Evolutionary conservation across 1,140 invertebrate species (phyloP).

Genomic region (Danaus melanippus): DNA sequence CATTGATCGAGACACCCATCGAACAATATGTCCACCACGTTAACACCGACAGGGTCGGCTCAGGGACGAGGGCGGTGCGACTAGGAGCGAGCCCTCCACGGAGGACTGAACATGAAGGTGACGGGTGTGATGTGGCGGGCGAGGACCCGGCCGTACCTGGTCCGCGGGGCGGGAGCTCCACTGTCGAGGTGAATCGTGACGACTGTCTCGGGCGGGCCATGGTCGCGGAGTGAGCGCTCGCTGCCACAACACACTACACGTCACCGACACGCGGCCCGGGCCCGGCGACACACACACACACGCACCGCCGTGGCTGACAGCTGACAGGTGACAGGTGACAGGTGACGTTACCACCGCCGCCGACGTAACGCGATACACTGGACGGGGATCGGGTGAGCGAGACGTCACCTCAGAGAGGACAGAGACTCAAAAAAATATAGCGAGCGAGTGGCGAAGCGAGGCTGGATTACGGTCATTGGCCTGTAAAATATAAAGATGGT

Average conservation of each 20-base stretch:
- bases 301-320: background rate
- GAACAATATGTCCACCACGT: constrained; percentile 24
- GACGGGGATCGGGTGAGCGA: no score
- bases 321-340: background rate
- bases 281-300: constrained; percentile 13
- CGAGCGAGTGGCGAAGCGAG: no score
- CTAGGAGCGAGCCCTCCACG: no score
- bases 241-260: constrained; percentile 48
- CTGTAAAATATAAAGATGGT: no score
- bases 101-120: constrained; percentile 7
- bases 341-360: no score
- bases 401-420: no score
- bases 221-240: constrained; percentile 46
- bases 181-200: constrained; percentile 51
- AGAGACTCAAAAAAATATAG: no score
- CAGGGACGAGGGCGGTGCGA: background rate
- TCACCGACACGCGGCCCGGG: constrained; percentile 31
- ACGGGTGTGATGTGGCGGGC: no score
- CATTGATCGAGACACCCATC: constrained; percentile 10
- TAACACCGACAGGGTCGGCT: constrained; percentile 9
- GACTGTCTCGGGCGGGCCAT: constrained; percentile 63
- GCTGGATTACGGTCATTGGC: no score
- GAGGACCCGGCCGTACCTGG: constrained; percentile 42
- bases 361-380: no score
- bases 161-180: constrained; percentile 58